Conservation (phyloP, 2,888 invertebrate species). For the Odontothrips loti region DNA sequence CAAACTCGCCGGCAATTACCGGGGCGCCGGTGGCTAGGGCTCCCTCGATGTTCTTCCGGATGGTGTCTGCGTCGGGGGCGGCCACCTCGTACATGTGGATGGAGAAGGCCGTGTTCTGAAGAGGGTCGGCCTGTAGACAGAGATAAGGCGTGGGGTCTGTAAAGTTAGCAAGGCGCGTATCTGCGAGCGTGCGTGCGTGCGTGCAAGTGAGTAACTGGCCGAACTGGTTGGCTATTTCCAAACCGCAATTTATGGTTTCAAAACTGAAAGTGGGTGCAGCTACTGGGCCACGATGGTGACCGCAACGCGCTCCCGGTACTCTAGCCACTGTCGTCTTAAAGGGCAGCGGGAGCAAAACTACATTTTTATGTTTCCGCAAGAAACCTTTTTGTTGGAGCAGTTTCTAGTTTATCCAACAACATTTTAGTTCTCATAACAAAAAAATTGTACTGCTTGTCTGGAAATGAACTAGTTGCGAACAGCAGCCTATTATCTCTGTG, state of each 20-base stretch:
- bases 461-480: no score
- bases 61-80: background rate
- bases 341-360: background rate
- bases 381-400: background rate
- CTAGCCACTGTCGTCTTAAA: background rate
- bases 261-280: background rate
- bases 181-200: no score
- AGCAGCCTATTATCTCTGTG: no score
- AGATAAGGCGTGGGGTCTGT: no score
- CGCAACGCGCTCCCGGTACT: no score
- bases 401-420: no score
- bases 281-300: background rate
- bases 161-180: no score
- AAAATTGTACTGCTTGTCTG: no score
- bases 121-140: background rate
- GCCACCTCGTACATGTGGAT: constrained; percentile 22
- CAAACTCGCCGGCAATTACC: background rate
- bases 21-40: background rate
- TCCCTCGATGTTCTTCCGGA: background rate
- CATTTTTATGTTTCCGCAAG: background rate
- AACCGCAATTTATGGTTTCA: no score
- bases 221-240: no score
- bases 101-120: background rate
- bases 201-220: no score
- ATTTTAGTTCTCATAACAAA: no score